A percentile compares a stretch with the other conserved stretches of the same genome.
Evolutionary conservation across 2,888 invertebrate genomes (phyloP).

Genomic region (Pilophorus perplexus): DNA sequence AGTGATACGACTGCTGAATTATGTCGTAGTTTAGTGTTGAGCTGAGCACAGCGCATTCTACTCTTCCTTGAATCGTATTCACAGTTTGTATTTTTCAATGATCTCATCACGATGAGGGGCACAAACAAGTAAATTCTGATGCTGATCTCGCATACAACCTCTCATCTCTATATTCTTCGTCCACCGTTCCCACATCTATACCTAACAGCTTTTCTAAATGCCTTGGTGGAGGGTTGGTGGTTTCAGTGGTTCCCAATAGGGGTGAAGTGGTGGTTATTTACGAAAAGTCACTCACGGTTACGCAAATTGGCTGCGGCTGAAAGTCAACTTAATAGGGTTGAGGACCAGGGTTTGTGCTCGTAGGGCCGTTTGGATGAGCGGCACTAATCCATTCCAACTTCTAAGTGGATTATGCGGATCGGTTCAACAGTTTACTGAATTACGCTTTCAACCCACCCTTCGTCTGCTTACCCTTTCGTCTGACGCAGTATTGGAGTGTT

Average conservation of each 20-base stretch:
- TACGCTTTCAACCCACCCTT: background rate
- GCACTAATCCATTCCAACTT: constrained; percentile 21
- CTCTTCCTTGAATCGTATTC: background rate
- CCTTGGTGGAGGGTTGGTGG: too few species aligned
- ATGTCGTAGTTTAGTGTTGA: too few species aligned
- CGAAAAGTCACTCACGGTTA: background rate
- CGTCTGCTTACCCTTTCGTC: background rate
- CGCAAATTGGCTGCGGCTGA: background rate
- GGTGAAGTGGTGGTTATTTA: background rate
- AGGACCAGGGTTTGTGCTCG: constrained; percentile 8
- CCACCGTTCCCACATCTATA: too few species aligned
- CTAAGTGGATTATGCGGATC: constrained; percentile 32
- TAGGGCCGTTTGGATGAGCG: constrained; percentile 19
- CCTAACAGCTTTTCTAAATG: too few species aligned
- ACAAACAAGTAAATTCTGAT: too few species aligned
- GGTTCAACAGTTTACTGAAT: constrained; percentile 34
- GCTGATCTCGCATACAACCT: too few species aligned
- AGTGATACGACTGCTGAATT: too few species aligned
- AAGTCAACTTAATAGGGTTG: background rate
- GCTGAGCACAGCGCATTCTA: too few species aligned
- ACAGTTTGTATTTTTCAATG: background rate
- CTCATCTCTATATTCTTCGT: too few species aligned
- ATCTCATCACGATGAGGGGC: too few species aligned
- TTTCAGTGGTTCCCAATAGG: background rate
- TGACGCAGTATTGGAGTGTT: too few species aligned